Evolutionary conservation across 2,797 vertebrate genomes (phyloP), one percentile per base, ranked within the genome.

Genomic region (Gila robusta): DNA sequence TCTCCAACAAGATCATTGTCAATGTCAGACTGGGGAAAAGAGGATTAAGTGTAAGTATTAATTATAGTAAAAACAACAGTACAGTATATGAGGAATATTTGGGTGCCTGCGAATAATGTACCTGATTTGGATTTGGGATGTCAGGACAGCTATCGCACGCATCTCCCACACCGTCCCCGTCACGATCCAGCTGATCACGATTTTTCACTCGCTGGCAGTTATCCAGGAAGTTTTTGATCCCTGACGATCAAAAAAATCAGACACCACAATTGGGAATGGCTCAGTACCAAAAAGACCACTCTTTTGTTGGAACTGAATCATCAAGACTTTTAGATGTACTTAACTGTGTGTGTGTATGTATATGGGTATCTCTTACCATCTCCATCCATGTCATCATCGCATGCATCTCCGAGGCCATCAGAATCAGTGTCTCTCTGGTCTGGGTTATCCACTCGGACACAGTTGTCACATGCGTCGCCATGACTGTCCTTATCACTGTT

Each of bases 381-480:
- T 91, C 97, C 97, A 84, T 99, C 98, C 96, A 99, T 99, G 95
- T 99, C 98, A 16, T 99, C 97, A 70, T 99, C 98, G 44, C 98
- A 99, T 89, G 97, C 96, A 37, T 99, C 98, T 86, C 98, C 98
- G 91, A 94, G 97, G 81, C 98, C 97, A 28, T 99, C 98, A 23
- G 92, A 87, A 87, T 99, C 98, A 0, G 98, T 99, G 94, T 99
- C 98, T 86, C 95, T 95, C 93, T 99, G 98, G 94, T 99, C 98
- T 3, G 97, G 96, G 92, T 99, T 99, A 82, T 97, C 94, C 88
- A 97, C 93, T 16, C 80, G 89, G 59, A 93, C 94, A 41, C 98
- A 99, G 92, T 99, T 99, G 87, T 99, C 98, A 86, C 98, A 99
- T 76, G 98, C 97, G n/a, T 99, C 97, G 0, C 98, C 98, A 2